Conservation (phyloP, 2,888 invertebrate genomes). For the Muscina levida region DNA sequence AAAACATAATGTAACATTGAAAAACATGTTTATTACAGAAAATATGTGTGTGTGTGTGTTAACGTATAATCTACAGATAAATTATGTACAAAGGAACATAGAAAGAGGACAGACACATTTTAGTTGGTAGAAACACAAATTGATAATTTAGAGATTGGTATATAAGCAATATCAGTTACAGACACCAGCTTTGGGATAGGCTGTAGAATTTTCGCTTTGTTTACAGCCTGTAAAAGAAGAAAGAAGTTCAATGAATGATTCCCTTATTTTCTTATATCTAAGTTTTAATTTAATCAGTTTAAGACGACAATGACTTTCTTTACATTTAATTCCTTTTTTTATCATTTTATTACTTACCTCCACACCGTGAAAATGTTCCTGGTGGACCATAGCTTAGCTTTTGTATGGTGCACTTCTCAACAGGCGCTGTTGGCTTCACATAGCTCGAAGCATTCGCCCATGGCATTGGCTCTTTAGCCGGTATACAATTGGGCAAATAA, state of each 20-base stretch:
- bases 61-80: not conserved
- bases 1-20: constrained; percentile 56
- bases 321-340: no score
- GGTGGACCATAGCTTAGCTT: constrained; percentile 84
- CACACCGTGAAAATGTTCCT: constrained; percentile 78
- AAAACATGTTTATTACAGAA: constrained; percentile 62
- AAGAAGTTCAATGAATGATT: not conserved
- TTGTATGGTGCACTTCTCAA: constrained; percentile 82
- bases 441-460: constrained; percentile 75
- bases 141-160: not conserved
- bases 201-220: constrained; percentile 59
- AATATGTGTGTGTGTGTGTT: constrained; percentile 31
- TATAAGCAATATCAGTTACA: constrained; percentile 67
- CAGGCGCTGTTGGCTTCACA: constrained; percentile 74
- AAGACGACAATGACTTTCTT: no score
- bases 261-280: no score
- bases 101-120: no score
- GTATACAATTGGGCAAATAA: constrained; percentile 80
- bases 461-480: constrained; percentile 75
- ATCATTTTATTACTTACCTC: constrained; percentile 68
- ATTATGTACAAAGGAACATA: not conserved
- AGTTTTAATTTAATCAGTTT: no score
- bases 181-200: constrained; percentile 76
- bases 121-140: not conserved
- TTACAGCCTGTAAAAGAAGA: constrained; percentile 58